Evolutionary conservation across 2,797 vertebrate genomes (phyloP).

Genomic region (Pyrocephalus nanus): DNA sequence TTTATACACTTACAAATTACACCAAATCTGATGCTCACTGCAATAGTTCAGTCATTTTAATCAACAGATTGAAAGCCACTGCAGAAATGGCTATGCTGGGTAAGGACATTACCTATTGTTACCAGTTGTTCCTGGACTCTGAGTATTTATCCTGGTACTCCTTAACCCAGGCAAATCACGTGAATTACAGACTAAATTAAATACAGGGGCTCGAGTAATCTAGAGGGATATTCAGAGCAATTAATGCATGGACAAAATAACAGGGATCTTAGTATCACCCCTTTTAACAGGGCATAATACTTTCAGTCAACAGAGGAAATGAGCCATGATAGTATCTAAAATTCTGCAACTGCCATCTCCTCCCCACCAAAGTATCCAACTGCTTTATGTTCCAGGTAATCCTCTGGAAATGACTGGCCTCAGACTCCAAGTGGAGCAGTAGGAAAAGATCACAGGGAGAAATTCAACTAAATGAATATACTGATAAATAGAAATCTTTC

Average conservation of each 20-base stretch:
- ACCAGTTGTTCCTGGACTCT: not conserved
- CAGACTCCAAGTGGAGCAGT: not conserved
- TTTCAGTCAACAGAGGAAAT: not conserved
- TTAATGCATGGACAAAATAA: not conserved
- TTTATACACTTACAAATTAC: not conserved
- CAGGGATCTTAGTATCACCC: not conserved
- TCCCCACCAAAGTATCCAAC: fast-evolving
- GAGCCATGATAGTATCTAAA: not conserved
- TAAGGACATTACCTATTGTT: not conserved
- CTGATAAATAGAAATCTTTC: not conserved
- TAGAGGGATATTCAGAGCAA: not conserved
- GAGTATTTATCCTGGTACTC: not conserved
- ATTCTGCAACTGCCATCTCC: not conserved
- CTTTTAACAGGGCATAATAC: not conserved
- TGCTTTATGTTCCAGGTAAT: not conserved
- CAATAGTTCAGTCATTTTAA: not conserved
- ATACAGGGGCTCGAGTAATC: not conserved
- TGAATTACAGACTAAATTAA: not conserved
- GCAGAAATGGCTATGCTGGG: not conserved
- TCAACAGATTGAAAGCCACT: not conserved
- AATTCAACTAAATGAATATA: not conserved
- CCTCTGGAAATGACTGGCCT: not conserved
- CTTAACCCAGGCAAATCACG: not conserved
- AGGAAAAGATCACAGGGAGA: not conserved
- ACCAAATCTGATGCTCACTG: not conserved